These are phyloP conservation scores for Antedon mediterranea DNA, from an alignment of 53 echinoderm and acorn worm species.

Conservation along the genomic window DNA sequence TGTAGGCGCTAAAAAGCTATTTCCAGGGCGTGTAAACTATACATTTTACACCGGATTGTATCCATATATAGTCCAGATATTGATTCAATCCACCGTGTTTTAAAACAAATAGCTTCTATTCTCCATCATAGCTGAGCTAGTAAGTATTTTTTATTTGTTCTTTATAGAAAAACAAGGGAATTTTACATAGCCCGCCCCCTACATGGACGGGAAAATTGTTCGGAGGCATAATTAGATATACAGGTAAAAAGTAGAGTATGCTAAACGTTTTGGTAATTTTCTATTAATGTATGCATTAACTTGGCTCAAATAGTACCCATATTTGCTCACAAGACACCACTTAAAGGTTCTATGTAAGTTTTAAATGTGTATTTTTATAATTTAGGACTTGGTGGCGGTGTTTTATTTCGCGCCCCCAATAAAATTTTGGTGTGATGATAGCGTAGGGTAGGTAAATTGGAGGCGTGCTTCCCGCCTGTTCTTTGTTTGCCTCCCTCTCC, in stretches of 20 bases:
- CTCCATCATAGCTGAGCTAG: not conserved
- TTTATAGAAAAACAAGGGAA: not conserved
- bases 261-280: not conserved
- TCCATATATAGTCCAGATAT: not conserved
- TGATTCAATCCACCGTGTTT: not conserved
- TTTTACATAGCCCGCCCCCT: not conserved
- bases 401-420: not conserved
- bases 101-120: not conserved
- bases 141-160: not conserved
- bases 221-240: not conserved
- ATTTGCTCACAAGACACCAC: not conserved
- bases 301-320: not conserved
- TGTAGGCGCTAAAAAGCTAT: not conserved
- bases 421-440: not conserved
- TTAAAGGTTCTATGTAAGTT: not conserved
- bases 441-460: not conserved
- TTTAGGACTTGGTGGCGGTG: not conserved
- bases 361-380: not conserved
- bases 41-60: not conserved
- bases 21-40: not conserved
- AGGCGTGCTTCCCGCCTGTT: not conserved
- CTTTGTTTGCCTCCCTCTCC: conserved; percentile 1
- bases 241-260: not conserved
- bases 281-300: not conserved
- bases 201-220: not conserved